Base-by-base conservation (phyloP, 2,113 vertebrate genomes). In the Chamaetylas fuelleborni region DNA sequence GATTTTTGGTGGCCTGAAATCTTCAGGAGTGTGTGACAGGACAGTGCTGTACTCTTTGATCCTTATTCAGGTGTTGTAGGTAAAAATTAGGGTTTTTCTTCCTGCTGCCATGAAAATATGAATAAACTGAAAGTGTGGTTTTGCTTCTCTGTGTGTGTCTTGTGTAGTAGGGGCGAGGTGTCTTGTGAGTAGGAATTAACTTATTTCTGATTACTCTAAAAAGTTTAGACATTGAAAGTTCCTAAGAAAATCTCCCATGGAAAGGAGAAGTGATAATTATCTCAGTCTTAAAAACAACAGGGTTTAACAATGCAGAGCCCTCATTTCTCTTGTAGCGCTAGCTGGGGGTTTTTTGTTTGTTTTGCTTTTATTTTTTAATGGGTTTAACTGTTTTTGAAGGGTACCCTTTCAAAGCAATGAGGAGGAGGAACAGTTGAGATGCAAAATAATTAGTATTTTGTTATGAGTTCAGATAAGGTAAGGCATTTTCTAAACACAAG, bases 401-500 rank as follows among this genome's bases (percentile, higher is more conserved):
- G 40, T 85, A 34, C 18, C 11, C n/a, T 88, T 95, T 95, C 53
- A 93, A 95, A 91, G 78, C 66, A 87, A 7, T 54, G n/a, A 77
- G 66, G 45, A 82, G 81, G 61, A 90, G 77, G 45, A 96, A 69
- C 79, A 91, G 60, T 69, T 90, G 87, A 50, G 82, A 79, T 85
- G 50, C 79, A 81, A 78, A 95, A 88, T 82, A 90, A 91, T 95
- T 88, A 67, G 24, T 88, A 19, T 81, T 53, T 88, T 90, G 24
- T 81, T 57, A 42, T 50, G 22, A 95, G 69, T 50, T 93, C 88
- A 86, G 61, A 67, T 67, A 86, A 94, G 45, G 45, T 62, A 92
- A 81, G 62, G 24, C 50, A 67, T 89, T 89, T 93, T 81, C 92
- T 81, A 58, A 74, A 69, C 60, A 53, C 29, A 85, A 42, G 38